Evolutionary conservation across 2,888 invertebrate genomes (phyloP).

Genomic region (Euspilapteryx auroguttella): DNA sequence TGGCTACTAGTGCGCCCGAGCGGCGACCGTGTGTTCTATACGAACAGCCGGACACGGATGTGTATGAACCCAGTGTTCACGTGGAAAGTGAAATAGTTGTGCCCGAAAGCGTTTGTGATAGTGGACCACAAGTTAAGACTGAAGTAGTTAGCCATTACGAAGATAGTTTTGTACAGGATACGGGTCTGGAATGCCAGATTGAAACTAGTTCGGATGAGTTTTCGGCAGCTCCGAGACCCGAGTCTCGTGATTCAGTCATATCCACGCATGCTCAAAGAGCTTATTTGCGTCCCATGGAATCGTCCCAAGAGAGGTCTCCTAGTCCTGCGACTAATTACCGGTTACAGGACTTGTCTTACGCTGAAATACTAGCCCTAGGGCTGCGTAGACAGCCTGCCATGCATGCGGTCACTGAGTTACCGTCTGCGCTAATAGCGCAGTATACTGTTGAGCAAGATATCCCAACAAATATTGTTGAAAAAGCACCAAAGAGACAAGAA

Average conservation of each 20-base stretch:
- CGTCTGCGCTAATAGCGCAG: slow-evolving; percentile 39
- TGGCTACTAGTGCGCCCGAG: slow-evolving; percentile 17
- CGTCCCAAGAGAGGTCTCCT: slow-evolving; percentile 15
- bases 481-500: not conserved
- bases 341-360: slow-evolving; percentile 71
- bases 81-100: slow-evolving; percentile 26
- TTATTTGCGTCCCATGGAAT: slow-evolving; percentile 14
- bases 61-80: slow-evolving; percentile 15
- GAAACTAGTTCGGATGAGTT: too few species aligned
- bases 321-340: slow-evolving; percentile 23
- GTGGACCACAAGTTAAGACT: not conserved
- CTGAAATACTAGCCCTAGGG: slow-evolving; percentile 71
- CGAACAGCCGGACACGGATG: slow-evolving; percentile 15
- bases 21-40: slow-evolving; percentile 18
- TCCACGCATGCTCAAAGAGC: too few species aligned
- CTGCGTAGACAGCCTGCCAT: slow-evolving; percentile 35
- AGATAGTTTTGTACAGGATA: not conserved
- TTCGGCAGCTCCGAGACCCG: not conserved
- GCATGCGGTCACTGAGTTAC: slow-evolving; percentile 22
- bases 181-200: not conserved
- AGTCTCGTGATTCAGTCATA: not conserved
- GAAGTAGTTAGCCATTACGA: not conserved
- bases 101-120: slow-evolving; percentile 11
- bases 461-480: slow-evolving; percentile 20
- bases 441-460: slow-evolving; percentile 37